Conservation (phyloP, 2,888 invertebrate species). For the Drosophila prolongata region DNA sequence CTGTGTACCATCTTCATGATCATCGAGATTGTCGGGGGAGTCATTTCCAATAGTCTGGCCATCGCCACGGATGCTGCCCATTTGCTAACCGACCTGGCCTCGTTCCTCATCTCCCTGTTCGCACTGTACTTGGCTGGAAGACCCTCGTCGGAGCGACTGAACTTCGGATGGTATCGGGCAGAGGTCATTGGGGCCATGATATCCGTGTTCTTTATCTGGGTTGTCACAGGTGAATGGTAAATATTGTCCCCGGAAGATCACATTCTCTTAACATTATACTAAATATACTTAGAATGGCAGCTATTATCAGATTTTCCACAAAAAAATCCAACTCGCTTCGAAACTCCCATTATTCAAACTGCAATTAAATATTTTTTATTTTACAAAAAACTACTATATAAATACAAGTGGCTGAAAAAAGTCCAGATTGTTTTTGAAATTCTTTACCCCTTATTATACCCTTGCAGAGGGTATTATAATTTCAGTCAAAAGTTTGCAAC, state of each 20-base stretch:
- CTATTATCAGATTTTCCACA: too few relatives aligned
- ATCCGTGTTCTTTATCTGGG: constrained; percentile 98
- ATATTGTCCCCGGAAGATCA: neutral
- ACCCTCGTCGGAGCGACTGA: constrained; percentile 86
- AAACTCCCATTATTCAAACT: too few relatives aligned
- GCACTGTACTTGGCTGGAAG: constrained; percentile 50
- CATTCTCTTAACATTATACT: neutral
- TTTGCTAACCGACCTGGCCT: constrained; percentile 60
- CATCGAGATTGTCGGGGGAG: constrained; percentile 56
- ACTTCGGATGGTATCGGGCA: constrained; percentile 97
- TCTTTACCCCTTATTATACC: too few relatives aligned
- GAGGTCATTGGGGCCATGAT: constrained; percentile 98
- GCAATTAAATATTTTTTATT: too few relatives aligned
- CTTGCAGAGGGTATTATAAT: too few relatives aligned
- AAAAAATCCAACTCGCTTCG: too few relatives aligned
- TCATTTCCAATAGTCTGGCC: constrained; percentile 60
- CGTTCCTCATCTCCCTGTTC: constrained; percentile 65
- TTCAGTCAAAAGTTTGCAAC: too few relatives aligned
- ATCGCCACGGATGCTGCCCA: constrained; percentile 73
- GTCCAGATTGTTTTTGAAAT: too few relatives aligned
- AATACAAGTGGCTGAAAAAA: too few relatives aligned
- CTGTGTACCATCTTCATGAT: constrained; percentile 59
- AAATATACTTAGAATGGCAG: too few relatives aligned
- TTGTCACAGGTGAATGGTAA: constrained; percentile 90
- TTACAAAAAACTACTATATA: too few relatives aligned